A percentile compares a stretch with the other conserved stretches of the same genome.
phyloP scores from a whole-genome alignment of 2,888 invertebrate species.

The Harpagoxenus sublaevis region DNA sequence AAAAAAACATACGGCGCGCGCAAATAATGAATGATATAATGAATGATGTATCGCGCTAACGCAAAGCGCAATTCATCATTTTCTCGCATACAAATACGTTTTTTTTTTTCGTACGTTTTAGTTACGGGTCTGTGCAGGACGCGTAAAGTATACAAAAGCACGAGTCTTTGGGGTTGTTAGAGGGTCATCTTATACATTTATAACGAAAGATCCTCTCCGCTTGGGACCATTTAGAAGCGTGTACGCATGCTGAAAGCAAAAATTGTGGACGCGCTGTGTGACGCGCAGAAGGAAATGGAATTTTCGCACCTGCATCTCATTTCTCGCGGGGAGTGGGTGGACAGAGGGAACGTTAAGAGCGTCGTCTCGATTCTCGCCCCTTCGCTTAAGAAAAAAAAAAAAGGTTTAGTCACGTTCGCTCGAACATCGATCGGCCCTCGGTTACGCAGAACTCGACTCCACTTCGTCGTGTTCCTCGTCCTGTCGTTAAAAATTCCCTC shows the following conservation, averaged over 20 bases:
- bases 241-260: constrained; percentile 75
- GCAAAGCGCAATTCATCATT: neutral
- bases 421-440: constrained; percentile 80
- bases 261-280: constrained; percentile 73
- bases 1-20: neutral
- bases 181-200: constrained; percentile 53
- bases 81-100: neutral
- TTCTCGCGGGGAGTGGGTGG: constrained; percentile 44
- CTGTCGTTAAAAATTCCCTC: constrained; percentile 48
- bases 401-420: constrained; percentile 83
- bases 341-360: constrained; percentile 68
- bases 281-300: constrained; percentile 80
- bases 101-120: neutral
- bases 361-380: constrained; percentile 73
- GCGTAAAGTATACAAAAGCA: constrained; percentile 14
- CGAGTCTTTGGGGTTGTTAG: neutral
- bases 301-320: constrained; percentile 80
- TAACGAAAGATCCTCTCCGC: constrained; percentile 27
- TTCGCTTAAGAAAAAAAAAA: constrained; percentile 63
- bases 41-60: neutral
- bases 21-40: neutral
- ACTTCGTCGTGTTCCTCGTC: constrained; percentile 40
- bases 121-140: neutral
- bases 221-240: constrained; percentile 70
- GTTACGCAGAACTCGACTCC: constrained; percentile 62